Base-by-base conservation (phyloP, 1,140 invertebrate species). In the Diprion similis region DNA sequence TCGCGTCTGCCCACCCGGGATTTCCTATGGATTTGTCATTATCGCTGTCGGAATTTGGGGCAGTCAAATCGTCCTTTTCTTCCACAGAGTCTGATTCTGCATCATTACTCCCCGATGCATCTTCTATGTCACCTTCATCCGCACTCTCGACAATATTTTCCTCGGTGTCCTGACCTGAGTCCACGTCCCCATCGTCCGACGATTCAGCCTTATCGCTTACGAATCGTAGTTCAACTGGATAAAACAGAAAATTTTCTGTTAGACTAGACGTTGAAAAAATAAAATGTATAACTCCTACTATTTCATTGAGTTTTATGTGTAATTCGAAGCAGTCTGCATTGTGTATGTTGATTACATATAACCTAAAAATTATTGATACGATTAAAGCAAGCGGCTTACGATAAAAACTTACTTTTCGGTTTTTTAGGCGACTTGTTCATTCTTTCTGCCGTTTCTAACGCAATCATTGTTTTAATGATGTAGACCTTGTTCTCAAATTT, bases 1-100 rank as follows among this genome's bases (percentile, higher is more conserved):
- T 84, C 10, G 85, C 86, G 81, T 89, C 84, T 59, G 88, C 88
- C 84, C 90, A 90, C 1, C 89, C 89, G 47, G 80, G 73, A 79
- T 90, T 89, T 45, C 80, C 77, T 68, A 77, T 79, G 51, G 77
- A 71, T 65, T 76, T 77, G 13, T 76, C 72, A 15, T 68, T 64
- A 64, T 74, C 46, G 68, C 71, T 68, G 8, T 74, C 68, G 0
- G 37, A 46, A 47, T 78, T 74, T 19, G 75, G 10, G 11, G 1
- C 65, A 10, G 45, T 68, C 24, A 68, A 75, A 47, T 75, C 66
- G 71, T 77, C 76, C 66, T 71, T 71, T 24, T 77, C 74, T n/a
- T 8, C 59, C 17, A 65, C 74, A 19, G 71, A 75, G 71, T 51
- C 74, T 45, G 48, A 66, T 18, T 72, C 18, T 15, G 70, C 76